Conservation (phyloP, 2,797 vertebrate species). For the Telmatherina bonti region DNA sequence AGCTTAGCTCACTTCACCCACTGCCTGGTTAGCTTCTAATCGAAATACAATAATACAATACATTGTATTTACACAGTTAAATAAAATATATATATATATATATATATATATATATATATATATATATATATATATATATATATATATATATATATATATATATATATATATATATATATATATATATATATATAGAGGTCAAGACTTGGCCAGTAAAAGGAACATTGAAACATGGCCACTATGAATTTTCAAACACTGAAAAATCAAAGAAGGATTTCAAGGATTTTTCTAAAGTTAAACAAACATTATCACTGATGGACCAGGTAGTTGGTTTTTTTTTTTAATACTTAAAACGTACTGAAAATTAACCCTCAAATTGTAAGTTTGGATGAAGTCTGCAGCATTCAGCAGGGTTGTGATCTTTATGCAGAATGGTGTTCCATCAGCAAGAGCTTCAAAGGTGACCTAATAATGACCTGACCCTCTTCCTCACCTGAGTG, state of each 20-base stretch:
- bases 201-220: not conserved
- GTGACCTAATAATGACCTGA: not conserved
- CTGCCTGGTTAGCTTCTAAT: too few species aligned
- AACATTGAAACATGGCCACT: not conserved
- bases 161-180: too few species aligned
- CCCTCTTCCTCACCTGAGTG: not conserved
- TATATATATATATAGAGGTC: too few species aligned
- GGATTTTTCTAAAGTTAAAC: not conserved
- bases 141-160: too few species aligned
- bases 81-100: too few species aligned
- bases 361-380: not conserved
- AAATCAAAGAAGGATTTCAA: not conserved
- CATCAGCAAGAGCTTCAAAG: not conserved
- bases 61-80: too few species aligned
- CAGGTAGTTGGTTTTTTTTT: not conserved
- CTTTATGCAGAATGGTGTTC: not conserved
- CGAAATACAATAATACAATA: too few species aligned
- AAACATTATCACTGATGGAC: not conserved
- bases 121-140: too few species aligned
- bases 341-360: not conserved
- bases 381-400: not conserved
- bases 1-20: too few species aligned
- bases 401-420: not conserved
- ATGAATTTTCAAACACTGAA: not conserved
- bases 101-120: too few species aligned